Conservation (phyloP, 2,888 invertebrate species). For the Margaritifera margaritifera region DNA sequence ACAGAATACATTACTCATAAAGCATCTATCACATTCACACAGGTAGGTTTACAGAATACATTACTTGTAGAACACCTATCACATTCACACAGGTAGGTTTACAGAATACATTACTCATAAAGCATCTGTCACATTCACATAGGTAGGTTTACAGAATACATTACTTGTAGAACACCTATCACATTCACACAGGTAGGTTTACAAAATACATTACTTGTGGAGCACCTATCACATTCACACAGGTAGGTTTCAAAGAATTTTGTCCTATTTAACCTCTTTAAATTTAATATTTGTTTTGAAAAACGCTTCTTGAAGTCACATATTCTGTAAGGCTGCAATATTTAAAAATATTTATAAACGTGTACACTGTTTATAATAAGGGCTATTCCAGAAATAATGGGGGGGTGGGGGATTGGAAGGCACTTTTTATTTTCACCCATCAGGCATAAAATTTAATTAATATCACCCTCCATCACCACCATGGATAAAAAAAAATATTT, state of each 20-base stretch:
- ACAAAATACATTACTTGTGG: conserved; percentile 90
- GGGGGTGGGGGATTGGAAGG: too few species aligned
- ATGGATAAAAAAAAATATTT: too few species aligned
- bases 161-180: conserved; percentile 83
- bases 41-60: conserved; percentile 82
- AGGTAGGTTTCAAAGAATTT: conserved; percentile 66
- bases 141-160: conserved; percentile 82
- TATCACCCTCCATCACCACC: too few species aligned
- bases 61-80: conserved; percentile 83
- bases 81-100: conserved; percentile 81
- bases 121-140: conserved; percentile 86
- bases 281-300: not conserved
- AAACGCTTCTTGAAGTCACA: not conserved
- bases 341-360: not conserved
- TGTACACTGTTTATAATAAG: too few species aligned
- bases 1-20: conserved; percentile 88
- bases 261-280: too few species aligned
- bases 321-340: not conserved
- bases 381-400: too few species aligned
- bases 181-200: conserved; percentile 81
- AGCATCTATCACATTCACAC: conserved; percentile 86
- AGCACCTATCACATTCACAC: conserved; percentile 86
- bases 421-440: too few species aligned
- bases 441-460: too few species aligned
- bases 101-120: conserved; percentile 88